Conservation (phyloP, 2,888 invertebrate genomes). For the Mesorhabditis spiculigera region DNA sequence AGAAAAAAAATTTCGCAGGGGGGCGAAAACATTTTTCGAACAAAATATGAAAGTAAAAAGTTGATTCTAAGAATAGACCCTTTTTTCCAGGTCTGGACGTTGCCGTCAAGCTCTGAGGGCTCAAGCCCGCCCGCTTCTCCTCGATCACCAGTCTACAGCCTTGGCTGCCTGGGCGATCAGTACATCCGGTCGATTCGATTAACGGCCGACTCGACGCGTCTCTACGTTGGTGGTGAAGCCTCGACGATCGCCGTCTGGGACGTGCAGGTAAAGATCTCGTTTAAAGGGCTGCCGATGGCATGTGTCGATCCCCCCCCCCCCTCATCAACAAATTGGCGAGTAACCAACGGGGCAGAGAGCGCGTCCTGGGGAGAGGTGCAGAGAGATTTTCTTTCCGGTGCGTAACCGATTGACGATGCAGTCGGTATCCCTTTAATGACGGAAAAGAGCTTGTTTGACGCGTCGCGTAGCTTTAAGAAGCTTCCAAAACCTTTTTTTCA, state of each 20-base stretch:
- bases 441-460: too few species aligned
- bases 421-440: background rate
- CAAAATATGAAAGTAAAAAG: too few species aligned
- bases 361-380: too few species aligned
- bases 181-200: constrained; percentile 91
- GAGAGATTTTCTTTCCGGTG: too few species aligned
- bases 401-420: too few species aligned
- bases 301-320: background rate
- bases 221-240: constrained; percentile 94
- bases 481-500: constrained; percentile 17
- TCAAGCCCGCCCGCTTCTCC: background rate
- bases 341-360: too few species aligned
- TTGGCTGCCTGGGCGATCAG: constrained; percentile 69
- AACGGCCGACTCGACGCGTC: constrained; percentile 84
- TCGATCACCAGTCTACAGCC: background rate
- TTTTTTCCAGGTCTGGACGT: constrained; percentile 45
- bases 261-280: constrained; percentile 67
- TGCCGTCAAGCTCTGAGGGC: background rate
- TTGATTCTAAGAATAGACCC: too few species aligned
- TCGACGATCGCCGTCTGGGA: constrained; percentile 94
- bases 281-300: background rate
- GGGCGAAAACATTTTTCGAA: too few species aligned
- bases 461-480: too few species aligned
- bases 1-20: too few species aligned
- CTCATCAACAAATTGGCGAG: too few species aligned